A percentile compares a stretch with the other conserved stretches of the same genome.
phyloP scores from a whole-genome alignment of 2,113 vertebrate genomes.

The Hippolais icterina region DNA sequence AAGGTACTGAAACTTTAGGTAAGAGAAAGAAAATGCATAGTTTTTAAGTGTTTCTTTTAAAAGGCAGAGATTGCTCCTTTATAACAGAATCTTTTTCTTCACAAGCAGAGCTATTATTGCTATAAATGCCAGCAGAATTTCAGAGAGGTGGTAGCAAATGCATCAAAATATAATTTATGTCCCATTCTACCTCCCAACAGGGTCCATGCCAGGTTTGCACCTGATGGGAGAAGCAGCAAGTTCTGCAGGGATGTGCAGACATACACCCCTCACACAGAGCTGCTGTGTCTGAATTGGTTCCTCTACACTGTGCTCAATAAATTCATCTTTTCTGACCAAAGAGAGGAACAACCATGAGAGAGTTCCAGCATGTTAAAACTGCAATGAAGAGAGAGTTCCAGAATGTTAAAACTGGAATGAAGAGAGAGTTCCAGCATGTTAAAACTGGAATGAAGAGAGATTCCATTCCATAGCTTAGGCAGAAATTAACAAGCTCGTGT shows the following conservation, averaged over 20 bases:
- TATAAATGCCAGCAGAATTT: neutral
- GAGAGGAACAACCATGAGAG: neutral
- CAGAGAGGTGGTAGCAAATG: neutral
- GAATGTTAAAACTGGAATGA: neutral
- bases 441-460: neutral
- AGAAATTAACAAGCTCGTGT: neutral
- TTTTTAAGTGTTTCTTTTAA: neutral
- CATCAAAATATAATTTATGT: neutral
- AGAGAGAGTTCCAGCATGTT: neutral
- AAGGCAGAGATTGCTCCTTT: neutral
- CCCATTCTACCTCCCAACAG: neutral
- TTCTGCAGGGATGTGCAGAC: neutral
- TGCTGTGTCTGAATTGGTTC: neutral
- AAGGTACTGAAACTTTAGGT: neutral
- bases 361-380: neutral
- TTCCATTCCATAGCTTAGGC: neutral
- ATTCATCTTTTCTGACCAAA: neutral
- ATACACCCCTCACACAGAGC: neutral
- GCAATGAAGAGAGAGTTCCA: neutral
- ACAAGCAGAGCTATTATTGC: neutral
- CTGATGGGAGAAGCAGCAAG: neutral
- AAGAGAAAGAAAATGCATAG: neutral
- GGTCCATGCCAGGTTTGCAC: neutral
- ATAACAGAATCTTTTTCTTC: neutral
- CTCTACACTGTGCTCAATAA: neutral